Evolutionary conservation across 2,888 invertebrate genomes (phyloP), one percentile per base, ranked within the genome.

Genomic region (Homarus gammarus): DNA sequence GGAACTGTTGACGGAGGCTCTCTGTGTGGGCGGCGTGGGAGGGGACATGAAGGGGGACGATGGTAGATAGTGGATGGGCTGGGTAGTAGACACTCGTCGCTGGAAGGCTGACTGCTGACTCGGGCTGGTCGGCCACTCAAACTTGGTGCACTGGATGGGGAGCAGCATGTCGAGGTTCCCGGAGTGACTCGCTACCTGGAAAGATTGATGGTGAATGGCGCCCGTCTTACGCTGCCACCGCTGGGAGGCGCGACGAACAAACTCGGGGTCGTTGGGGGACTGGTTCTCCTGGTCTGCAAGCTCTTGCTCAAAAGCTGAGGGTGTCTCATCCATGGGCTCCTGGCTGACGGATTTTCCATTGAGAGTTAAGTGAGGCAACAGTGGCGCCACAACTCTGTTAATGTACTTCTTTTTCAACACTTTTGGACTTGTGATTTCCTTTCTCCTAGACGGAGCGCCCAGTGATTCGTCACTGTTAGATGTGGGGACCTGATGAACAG

Each of bases 201-300:
- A n/a, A 12, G 64, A 38, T 38, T 78, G 78, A 44, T 31, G 72
- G 49, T 49, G 22, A 0, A 38, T 61, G 33, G 44, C 70, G 18
- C 86, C 86, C 5, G 86, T 86, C 73, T 84, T 89, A 15, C 79
- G 72, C 40, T 68, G 78, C 89, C 89, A 89, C 22, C 84, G 89
- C 51, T 73, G 36, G 0, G 89, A 78, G 8, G 84, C 64, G 27
- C 84, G 70, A 40, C 84, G 84, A 22, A 84, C 22, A 40, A 89
- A 89, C 61, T 79, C 79, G 3, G 84, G 89, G 78, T 89, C 89
- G 72, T 89, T 89, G 64, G 89, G 89, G 8, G 89, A 89, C 40
- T 79, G 70, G 70, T 84, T 89, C 31, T 89, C 84, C 68, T 78
- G 88, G 44, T 81, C 77, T n/a, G 82, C 75, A 22, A 88, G 72